Conservation (phyloP, 2,888 invertebrate genomes). For the Bunonema sp. region DNA sequence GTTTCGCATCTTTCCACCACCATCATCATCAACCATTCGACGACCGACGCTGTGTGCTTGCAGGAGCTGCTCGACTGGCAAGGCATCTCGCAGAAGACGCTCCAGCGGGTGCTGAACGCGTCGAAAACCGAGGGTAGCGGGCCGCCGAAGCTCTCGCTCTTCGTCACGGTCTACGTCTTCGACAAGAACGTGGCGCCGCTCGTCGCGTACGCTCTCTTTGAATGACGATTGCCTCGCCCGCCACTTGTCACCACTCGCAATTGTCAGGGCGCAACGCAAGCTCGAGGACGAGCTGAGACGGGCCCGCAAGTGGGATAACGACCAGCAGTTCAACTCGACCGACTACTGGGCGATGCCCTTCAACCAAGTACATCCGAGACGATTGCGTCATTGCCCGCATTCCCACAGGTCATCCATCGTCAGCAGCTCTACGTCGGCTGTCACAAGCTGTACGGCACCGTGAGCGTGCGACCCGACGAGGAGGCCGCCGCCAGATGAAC, state of each 20-base stretch:
- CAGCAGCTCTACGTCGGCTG: constrained; percentile 14
- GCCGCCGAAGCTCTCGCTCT: constrained; percentile 16
- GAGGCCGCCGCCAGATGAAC: neutral
- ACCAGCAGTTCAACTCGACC: constrained; percentile 13
- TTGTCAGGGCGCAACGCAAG: constrained; percentile 16
- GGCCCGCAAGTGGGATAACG: constrained; percentile 6
- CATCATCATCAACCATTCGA: no score
- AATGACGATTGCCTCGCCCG: neutral
- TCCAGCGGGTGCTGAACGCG: constrained; percentile 17
- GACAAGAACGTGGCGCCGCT: constrained; percentile 24
- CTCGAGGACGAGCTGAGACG: constrained; percentile 11
- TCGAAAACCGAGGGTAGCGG: constrained; percentile 10
- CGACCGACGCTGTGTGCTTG: no score
- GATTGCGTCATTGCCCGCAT: neutral
- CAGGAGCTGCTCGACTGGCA: constrained; percentile 18
- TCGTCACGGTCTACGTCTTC: constrained; percentile 33
- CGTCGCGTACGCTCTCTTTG: constrained; percentile 8
- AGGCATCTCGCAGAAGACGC: constrained; percentile 16
- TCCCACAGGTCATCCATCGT: neutral
- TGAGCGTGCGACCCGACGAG: constrained; percentile 11
- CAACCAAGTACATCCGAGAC: constrained; percentile 10
- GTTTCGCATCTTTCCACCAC: no score
- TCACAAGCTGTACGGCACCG: constrained; percentile 21
- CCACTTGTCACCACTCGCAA: no score
- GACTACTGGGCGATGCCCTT: constrained; percentile 23